phyloP scores from a whole-genome alignment of 1,140 invertebrate genomes.

The Aphidius gifuensis region DNA sequence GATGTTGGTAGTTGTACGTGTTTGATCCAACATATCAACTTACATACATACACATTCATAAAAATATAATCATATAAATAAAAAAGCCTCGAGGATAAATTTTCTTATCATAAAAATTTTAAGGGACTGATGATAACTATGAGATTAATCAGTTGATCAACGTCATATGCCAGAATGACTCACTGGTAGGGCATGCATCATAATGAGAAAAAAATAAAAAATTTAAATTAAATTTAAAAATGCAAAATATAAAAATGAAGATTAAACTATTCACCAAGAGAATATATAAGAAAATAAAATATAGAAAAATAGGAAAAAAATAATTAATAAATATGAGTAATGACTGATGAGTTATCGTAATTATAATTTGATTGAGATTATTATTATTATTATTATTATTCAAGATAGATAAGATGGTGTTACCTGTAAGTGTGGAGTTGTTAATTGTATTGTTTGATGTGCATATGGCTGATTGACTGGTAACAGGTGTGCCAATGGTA shows the following conservation, averaged over 20 bases:
- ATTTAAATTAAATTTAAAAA: no score
- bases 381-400: neutral
- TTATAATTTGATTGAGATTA: no score
- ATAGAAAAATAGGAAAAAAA: no score
- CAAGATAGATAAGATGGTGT: conserved; percentile 35
- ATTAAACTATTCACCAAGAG: no score
- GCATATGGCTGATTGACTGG: conserved; percentile 53
- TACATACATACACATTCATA: neutral
- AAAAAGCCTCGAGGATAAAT: neutral
- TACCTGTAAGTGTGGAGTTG: conserved; percentile 55
- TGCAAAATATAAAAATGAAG: no score
- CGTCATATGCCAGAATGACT: neutral
- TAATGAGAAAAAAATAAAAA: no score
- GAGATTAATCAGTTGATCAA: conserved; percentile 13
- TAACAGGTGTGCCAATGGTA: conserved; percentile 51
- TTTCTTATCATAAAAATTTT: conserved; percentile 17
- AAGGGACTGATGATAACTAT: conserved; percentile 11
- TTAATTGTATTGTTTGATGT: conserved; percentile 54
- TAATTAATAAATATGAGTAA: no score
- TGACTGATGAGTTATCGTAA: no score
- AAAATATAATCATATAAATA: neutral
- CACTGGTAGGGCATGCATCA: neutral
- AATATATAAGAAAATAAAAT: no score
- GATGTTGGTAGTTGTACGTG: neutral
- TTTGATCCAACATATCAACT: neutral